Evolutionary conservation across 2,113 vertebrate genomes (phyloP).

Genomic region (Halichoerus grypus): DNA sequence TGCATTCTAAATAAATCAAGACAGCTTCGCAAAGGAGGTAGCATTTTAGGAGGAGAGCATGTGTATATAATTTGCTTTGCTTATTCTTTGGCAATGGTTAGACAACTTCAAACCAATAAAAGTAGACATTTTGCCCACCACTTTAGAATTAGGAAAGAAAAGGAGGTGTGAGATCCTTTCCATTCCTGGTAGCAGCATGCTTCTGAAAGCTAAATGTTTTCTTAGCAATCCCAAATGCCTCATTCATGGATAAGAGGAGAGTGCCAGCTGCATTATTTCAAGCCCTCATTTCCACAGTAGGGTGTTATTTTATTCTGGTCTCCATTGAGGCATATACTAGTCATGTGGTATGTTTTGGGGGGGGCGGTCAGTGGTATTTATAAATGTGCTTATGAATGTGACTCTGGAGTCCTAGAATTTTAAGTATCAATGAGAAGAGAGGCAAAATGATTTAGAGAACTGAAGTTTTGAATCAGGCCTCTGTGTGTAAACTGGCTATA

Average conservation of each 20-base stretch:
- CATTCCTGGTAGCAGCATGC: background rate
- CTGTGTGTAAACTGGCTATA: background rate
- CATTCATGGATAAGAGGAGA: background rate
- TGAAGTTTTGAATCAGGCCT: constrained; percentile 40
- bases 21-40: background rate
- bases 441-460: background rate
- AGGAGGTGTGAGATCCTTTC: background rate
- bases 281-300: background rate
- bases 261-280: background rate
- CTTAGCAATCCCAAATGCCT: background rate
- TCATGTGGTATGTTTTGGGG: background rate
- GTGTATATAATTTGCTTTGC: constrained; percentile 28
- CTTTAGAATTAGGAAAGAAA: constrained; percentile 46
- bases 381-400: constrained; percentile 24
- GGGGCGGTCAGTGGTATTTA: background rate
- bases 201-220: constrained; percentile 37
- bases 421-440: constrained; percentile 3
- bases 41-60: constrained; percentile 18
- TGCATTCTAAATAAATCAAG: background rate
- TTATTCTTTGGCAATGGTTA: constrained; percentile 9
- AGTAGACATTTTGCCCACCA: constrained; percentile 24
- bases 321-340: background rate
- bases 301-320: constrained; percentile 35
- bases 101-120: background rate
- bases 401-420: constrained; percentile 46